These are phyloP conservation scores for Tupaia tana DNA, from an alignment of 2,113 vertebrate species.

Conservation along the genomic window DNA sequence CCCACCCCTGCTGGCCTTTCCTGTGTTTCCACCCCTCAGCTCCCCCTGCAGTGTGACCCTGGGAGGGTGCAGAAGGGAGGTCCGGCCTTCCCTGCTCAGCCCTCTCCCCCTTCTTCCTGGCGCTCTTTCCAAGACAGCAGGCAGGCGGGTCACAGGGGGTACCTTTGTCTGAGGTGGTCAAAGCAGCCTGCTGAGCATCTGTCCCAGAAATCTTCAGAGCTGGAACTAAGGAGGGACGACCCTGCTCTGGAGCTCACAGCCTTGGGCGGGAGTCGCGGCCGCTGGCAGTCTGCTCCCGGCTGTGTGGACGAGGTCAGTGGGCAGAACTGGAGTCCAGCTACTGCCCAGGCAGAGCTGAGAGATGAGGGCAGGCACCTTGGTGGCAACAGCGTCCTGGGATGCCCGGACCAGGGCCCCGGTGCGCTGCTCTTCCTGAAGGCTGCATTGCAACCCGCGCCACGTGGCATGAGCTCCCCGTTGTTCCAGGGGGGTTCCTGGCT, in stretches of 20 bases:
- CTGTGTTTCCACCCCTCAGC: not conserved
- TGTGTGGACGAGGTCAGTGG: not conserved
- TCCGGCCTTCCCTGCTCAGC: not conserved
- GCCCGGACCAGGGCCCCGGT: not conserved
- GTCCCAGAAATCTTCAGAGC: not conserved
- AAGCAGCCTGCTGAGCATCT: not conserved
- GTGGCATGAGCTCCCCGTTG: fast-evolving
- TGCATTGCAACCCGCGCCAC: not conserved
- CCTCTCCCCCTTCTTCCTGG: not conserved
- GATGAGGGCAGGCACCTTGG: not conserved
- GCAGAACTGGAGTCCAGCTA: not conserved
- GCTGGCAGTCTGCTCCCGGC: not conserved
- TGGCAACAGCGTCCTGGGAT: not conserved
- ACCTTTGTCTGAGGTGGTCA: not conserved
- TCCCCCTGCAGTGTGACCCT: not conserved
- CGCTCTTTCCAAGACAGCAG: not conserved
- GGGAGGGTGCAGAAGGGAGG: not conserved
- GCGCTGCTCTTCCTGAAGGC: not conserved
- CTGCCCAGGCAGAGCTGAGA: not conserved
- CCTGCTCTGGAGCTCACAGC: not conserved
- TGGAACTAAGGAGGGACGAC: not conserved
- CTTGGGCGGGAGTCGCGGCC: not conserved
- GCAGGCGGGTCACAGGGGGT: not conserved
- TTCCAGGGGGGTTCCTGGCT: not conserved
- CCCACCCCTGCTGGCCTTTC: not conserved